These are phyloP conservation scores for Nemoura dubitans DNA, from an alignment of 2,888 invertebrate genomes.

Conservation along the genomic window DNA sequence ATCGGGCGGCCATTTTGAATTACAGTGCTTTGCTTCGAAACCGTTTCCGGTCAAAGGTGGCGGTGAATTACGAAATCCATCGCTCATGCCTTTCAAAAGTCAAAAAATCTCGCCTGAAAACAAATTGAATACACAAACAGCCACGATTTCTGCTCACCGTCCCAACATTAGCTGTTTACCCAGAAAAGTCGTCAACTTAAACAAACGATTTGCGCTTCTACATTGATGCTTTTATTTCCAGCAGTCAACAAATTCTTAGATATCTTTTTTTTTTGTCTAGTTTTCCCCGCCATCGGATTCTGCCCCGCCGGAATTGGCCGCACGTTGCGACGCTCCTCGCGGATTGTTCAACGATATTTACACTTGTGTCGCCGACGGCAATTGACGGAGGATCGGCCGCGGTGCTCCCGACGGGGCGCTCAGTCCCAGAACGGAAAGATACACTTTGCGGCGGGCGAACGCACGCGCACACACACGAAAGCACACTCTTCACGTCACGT, in stretches of 20 bases:
- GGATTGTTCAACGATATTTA: slow-evolving; percentile 12
- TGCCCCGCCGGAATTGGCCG: neutral
- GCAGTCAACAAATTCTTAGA: slow-evolving; percentile 50
- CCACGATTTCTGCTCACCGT: neutral
- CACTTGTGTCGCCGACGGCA: neutral
- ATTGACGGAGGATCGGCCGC: neutral
- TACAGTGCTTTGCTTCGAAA: neutral
- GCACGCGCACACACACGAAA: neutral
- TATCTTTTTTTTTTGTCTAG: slow-evolving; percentile 16
- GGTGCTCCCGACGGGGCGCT: neutral
- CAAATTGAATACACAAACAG: neutral
- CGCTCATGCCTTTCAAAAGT: neutral
- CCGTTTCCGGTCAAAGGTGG: neutral
- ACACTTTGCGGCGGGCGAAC: neutral
- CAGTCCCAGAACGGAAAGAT: neutral
- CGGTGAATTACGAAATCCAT: neutral
- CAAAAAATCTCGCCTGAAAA: neutral
- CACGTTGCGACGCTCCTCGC: neutral
- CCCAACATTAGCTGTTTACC: neutral
- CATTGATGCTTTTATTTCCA: slow-evolving; percentile 51
- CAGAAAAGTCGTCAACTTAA: neutral
- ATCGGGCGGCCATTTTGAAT: slow-evolving; percentile 7
- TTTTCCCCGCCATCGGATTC: slow-evolving; percentile 51
- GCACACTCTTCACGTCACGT: neutral
- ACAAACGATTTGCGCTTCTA: slow-evolving; percentile 24